phyloP scores from a whole-genome alignment of 2,113 vertebrate genomes.

The Gnathonemus longibarbis region DNA sequence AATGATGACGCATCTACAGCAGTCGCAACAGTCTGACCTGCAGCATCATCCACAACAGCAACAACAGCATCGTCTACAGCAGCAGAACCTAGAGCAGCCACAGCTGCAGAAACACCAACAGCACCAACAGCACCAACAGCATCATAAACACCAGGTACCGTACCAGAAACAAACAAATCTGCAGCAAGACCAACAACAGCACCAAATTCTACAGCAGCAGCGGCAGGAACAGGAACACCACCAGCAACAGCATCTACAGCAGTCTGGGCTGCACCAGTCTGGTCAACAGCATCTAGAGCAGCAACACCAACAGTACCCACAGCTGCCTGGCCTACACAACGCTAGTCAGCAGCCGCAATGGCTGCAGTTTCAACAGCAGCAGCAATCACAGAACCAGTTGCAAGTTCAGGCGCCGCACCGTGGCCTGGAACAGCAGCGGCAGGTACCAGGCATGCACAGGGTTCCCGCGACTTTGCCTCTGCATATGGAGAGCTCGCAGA shows the following conservation, averaged over 20 bases:
- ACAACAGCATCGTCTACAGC: neutral
- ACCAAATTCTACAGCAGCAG: conserved; percentile 34
- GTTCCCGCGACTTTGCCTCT: neutral
- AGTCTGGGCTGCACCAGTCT: neutral
- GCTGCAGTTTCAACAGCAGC: neutral
- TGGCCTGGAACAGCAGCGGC: neutral
- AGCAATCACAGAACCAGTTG: conserved; percentile 1
- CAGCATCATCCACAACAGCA: conserved; percentile 1
- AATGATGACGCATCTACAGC: conserved; percentile 22
- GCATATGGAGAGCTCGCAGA: neutral
- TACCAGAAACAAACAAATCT: conserved; percentile 27
- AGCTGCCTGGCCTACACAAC: neutral
- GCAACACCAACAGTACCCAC: neutral
- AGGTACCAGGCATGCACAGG: neutral
- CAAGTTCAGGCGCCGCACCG: neutral
- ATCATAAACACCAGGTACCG: neutral
- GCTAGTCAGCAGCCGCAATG: conserved; percentile 17
- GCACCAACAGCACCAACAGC: conserved; percentile 2
- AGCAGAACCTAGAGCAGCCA: neutral
- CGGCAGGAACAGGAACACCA: conserved; percentile 31
- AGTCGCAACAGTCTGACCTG: conserved; percentile 12
- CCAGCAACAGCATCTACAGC: neutral
- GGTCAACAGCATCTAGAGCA: neutral
- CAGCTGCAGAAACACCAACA: neutral
- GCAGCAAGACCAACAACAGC: conserved; percentile 28